Base-by-base conservation (phyloP, 1,140 invertebrate species). In the Hyles euphorbiae region DNA sequence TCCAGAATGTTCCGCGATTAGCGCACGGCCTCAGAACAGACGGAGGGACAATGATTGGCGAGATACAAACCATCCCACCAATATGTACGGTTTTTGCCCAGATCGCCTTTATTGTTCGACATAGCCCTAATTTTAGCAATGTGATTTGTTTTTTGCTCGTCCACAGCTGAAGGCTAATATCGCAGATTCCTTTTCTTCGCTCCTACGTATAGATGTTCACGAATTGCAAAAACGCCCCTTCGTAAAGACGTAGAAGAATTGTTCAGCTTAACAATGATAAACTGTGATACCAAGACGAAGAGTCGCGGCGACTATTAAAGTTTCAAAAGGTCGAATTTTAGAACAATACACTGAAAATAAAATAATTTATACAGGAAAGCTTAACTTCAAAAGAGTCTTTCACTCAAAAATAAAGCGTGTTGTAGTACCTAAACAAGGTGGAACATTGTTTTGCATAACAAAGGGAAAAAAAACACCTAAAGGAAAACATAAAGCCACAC, bases 401-500 rank as follows among this genome's bases (percentile, higher is more conserved):
- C 82, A 85, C 81, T 88, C 85, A 88, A 87, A 88, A 88, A 88
- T 87, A 85, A 88, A 87, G 83, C 85, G 85, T 86, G 82, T 83
- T 82, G 76, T 87, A 83, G 82, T 86, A 88, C 83, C 79, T 85
- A 85, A 88, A 86, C 85, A 88, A 88, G 85, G 85, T 88, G 81
- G 85, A 88, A 87, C 83, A 85, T 78, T 88, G 85, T 88, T 88
- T 88, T 86, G 83, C 85, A 88, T 88, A 85, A 88, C 85, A 88
- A 88, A 88, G 82, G 77, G 72, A 76, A 83, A 87, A 77, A 85
- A 88, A 86, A 88, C 81, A 86, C 83, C 85, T 85, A 83, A 88
- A 88, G 83, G 85, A 87, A 88, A 88, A 88, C 83, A 88, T 88
- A 84, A 88, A 88, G 83, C 85, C 85, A 86, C 85, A 88, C 85